phyloP scores from a whole-genome alignment of 1,140 invertebrate species.

The Ctenoplectra terminalis region DNA sequence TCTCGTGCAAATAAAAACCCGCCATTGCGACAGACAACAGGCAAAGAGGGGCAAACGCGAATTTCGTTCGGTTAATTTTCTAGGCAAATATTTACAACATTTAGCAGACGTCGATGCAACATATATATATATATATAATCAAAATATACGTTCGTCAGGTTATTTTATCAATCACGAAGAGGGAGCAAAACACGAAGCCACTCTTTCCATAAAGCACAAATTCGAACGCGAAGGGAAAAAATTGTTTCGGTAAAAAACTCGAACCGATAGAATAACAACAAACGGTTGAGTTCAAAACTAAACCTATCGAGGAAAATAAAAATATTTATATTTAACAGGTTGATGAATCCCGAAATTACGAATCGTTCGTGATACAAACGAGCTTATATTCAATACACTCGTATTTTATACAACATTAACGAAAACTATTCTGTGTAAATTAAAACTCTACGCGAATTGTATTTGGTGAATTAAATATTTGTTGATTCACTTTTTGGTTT shows the following conservation, averaged over 20 bases:
- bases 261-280: background rate
- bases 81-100: slow-evolving; percentile 1
- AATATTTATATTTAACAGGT: background rate
- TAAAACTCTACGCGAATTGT: too few relatives aligned
- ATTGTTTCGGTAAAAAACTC: background rate
- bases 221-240: background rate
- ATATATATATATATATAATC: background rate
- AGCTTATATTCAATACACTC: too few relatives aligned
- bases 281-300: background rate
- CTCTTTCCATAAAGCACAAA: background rate
- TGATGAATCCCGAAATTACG: background rate
- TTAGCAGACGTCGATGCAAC: too few relatives aligned
- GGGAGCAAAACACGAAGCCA: background rate
- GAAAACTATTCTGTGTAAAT: too few relatives aligned
- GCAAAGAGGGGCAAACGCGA: too few relatives aligned
- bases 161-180: slow-evolving; percentile 4
- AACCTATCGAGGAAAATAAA: background rate
- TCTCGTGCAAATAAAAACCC: background rate
- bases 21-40: background rate
- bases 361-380: background rate
- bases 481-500: too few relatives aligned
- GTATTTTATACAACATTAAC: too few relatives aligned
- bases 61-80: slow-evolving; percentile 8
- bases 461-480: too few relatives aligned
- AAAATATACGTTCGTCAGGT: background rate